phyloP scores from a whole-genome alignment of 2,888 invertebrate species.

The Drosophila barbarae region DNA sequence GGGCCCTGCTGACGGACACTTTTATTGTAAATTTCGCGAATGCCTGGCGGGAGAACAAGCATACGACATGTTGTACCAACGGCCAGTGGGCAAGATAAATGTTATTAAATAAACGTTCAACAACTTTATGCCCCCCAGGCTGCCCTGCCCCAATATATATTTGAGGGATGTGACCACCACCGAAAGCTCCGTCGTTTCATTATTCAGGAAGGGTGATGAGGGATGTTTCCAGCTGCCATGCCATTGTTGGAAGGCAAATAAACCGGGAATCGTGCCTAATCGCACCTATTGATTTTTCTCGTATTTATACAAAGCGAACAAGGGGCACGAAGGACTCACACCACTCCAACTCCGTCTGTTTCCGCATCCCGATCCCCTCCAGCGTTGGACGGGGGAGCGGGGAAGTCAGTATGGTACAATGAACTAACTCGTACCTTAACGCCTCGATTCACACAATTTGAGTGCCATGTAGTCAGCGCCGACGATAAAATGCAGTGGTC shows the following conservation, averaged over 20 bases:
- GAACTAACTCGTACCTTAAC: constrained; percentile 75
- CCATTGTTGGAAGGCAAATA: constrained; percentile 60
- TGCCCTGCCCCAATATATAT: constrained; percentile 4
- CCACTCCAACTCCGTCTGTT: not conserved
- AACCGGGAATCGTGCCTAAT: constrained; percentile 74
- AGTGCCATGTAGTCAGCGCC: constrained; percentile 64
- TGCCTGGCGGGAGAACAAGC: constrained; percentile 12
- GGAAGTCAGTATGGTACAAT: constrained; percentile 63
- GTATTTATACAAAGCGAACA: constrained; percentile 61
- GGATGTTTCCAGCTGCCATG: constrained; percentile 30
- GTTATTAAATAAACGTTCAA: constrained; percentile 49
- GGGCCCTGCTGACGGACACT: constrained; percentile 38
- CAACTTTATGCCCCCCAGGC: constrained; percentile 23
- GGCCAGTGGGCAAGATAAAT: constrained; percentile 29
- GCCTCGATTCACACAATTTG: constrained; percentile 75
- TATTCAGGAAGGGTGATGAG: constrained; percentile 17
- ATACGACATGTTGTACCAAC: constrained; percentile 14
- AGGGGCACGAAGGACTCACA: constrained; percentile 12
- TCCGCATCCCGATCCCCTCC: constrained; percentile 1
- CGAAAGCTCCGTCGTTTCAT: constrained; percentile 11
- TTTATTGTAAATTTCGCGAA: constrained; percentile 40
- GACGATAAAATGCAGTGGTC: constrained; percentile 68
- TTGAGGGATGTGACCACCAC: constrained; percentile 11
- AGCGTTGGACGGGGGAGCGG: not conserved
- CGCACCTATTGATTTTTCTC: constrained; percentile 72